Evolutionary conservation across 2,797 vertebrate genomes (phyloP), one percentile per base, ranked within the genome.

Genomic region (Linurgus olivaceus): DNA sequence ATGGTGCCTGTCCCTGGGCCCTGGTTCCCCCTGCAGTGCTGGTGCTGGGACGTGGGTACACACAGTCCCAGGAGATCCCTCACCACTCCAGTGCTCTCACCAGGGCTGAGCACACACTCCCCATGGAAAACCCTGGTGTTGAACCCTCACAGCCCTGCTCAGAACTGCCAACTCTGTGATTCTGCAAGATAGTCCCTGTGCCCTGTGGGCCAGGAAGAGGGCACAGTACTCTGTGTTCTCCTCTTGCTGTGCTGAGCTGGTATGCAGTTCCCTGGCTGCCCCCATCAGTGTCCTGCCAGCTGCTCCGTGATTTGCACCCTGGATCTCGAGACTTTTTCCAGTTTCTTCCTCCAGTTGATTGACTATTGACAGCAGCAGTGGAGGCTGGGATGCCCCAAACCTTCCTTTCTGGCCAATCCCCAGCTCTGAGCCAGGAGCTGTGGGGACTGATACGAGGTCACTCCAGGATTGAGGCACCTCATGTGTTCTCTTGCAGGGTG

Each of bases 401-500:
- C 21, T 70, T 26, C 16, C 9, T 65, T 90, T 81, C n/a, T 40
- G 47, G 25, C n/a, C 19, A 76, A 44, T 3, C 3, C 19, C 3
- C 7, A 10, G 3, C 7, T 51, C 24, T 1, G 2, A 59, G 38
- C 61, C n/a, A 33, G 48, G 23, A 50, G 57, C 58, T 29, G 13
- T 17, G n/a, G 48, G 47, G 18, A 26, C 42, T 26, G 31, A 35
- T 29, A 45, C 0, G 1, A 25, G 35, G 42, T 66, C 70, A 72
- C 1, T 1, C 47, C 7, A 4, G 62, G 71, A 78, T 18, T 92
- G n/a, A 95, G 92, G 74, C 9, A 0, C 58, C 40, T 63, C n/a
- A 0, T 86, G 35, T 97, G 87, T 96, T 79, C 45, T 95, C 78
- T 90, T 96, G 70, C 94, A 95, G 96, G 75, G 93, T 96, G 55